phyloP scores from a whole-genome alignment of 2,113 vertebrate genomes.

The Zosterops lateralis region DNA sequence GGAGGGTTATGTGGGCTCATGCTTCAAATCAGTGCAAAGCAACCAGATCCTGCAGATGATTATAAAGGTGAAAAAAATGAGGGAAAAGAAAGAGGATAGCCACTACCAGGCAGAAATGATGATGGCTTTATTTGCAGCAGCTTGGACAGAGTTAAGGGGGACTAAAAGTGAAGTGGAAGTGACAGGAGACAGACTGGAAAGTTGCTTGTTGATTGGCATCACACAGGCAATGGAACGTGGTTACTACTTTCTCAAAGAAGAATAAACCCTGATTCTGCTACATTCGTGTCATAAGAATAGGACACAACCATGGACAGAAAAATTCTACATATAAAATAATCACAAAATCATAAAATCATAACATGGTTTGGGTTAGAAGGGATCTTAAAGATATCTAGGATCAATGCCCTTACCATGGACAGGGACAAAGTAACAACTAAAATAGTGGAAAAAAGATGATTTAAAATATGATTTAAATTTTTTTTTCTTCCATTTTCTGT shows the following conservation, averaged over 20 bases:
- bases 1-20: background rate
- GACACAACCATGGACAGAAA: background rate
- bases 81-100: background rate
- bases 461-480: background rate
- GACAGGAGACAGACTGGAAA: background rate
- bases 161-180: background rate
- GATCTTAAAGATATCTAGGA: background rate
- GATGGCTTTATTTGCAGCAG: background rate
- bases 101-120: background rate
- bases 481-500: background rate
- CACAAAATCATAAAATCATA: background rate
- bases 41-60: rapidly evolving
- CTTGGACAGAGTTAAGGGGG: background rate
- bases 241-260: background rate
- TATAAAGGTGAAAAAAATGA: background rate
- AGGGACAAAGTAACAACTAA: background rate
- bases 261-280: background rate
- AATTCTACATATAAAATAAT: background rate
- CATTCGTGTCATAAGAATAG: background rate
- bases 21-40: background rate
- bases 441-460: background rate
- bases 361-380: background rate
- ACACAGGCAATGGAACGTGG: background rate
- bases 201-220: background rate
- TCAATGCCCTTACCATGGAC: background rate